phyloP scores from a whole-genome alignment of 2,113 vertebrate species.

The Cynopterus brachyotis region DNA sequence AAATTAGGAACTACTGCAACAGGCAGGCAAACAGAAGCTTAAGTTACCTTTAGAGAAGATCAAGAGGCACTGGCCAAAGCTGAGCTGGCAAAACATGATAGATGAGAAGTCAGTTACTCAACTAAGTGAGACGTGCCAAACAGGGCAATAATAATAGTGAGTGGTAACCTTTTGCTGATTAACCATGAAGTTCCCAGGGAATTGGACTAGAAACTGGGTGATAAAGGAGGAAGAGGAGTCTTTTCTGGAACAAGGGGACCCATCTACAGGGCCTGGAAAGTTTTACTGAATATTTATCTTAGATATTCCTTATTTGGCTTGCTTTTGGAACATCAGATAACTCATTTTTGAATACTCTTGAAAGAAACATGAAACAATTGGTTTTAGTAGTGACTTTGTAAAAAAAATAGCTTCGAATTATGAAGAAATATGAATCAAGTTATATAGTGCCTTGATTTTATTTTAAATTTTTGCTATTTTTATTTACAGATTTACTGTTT shows the following conservation, averaged over 20 bases:
- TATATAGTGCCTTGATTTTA: not conserved
- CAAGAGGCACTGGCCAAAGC: not conserved
- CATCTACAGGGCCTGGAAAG: not conserved
- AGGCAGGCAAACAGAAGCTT: not conserved
- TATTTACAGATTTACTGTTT: not conserved
- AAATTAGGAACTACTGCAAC: not conserved
- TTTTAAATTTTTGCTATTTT: not conserved
- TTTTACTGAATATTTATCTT: not conserved
- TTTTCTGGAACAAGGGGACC: not conserved
- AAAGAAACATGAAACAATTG: not conserved
- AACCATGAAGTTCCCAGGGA: too few relatives aligned
- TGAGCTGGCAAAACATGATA: not conserved
- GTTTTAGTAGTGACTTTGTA: not conserved
- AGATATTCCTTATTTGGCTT: not conserved
- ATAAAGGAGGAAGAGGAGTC: not conserved
- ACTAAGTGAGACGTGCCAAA: not conserved
- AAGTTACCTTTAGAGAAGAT: not conserved
- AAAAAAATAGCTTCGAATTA: not conserved
- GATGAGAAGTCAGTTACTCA: not conserved
- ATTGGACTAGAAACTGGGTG: rapidly evolving
- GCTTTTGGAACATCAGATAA: not conserved
- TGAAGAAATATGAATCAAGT: not conserved
- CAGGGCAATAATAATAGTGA: too few relatives aligned
- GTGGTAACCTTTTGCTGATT: too few relatives aligned
- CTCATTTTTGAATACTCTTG: constrained; percentile 20